Evolutionary conservation across 1,140 invertebrate species (phyloP).

Genomic region (Solenopsis invicta): DNA sequence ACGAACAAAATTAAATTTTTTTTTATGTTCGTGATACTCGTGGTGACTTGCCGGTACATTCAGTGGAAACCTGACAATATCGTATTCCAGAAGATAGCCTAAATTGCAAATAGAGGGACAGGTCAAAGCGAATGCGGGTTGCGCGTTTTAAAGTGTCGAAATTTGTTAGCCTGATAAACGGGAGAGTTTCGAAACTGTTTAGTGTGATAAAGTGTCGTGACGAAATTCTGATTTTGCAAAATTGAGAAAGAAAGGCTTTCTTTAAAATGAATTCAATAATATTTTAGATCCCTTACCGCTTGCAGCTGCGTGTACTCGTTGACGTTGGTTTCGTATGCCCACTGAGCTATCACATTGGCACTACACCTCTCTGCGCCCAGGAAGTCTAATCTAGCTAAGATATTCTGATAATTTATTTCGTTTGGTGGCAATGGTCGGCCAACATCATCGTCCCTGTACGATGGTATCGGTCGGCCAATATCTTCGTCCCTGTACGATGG

Average conservation of each 20-base stretch:
- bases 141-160: slow-evolving; percentile 23
- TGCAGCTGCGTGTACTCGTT: slow-evolving; percentile 93
- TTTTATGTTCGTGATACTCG: neutral
- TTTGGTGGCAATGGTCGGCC: slow-evolving; percentile 26
- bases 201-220: neutral
- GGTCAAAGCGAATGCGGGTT: slow-evolving; percentile 54
- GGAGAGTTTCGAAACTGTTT: slow-evolving; percentile 2
- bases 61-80: neutral
- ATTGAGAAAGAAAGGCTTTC: neutral
- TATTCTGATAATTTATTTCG: slow-evolving; percentile 80
- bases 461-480: slow-evolving; percentile 61
- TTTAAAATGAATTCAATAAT: slow-evolving; percentile 27
- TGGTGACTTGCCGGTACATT: neutral
- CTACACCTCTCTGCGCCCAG: slow-evolving; percentile 92
- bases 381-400: slow-evolving; percentile 91
- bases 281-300: slow-evolving; percentile 89
- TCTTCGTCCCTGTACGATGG: too few relatives aligned
- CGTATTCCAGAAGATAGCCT: neutral
- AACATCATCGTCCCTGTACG: slow-evolving; percentile 72
- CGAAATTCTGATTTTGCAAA: neutral
- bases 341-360: slow-evolving; percentile 93
- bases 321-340: slow-evolving; percentile 95
- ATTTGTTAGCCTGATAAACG: neutral
- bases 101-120: slow-evolving; percentile 7
- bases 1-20: neutral